Evolutionary conservation across 2,888 invertebrate species (phyloP).

Genomic region (Ochropleura plecta): DNA sequence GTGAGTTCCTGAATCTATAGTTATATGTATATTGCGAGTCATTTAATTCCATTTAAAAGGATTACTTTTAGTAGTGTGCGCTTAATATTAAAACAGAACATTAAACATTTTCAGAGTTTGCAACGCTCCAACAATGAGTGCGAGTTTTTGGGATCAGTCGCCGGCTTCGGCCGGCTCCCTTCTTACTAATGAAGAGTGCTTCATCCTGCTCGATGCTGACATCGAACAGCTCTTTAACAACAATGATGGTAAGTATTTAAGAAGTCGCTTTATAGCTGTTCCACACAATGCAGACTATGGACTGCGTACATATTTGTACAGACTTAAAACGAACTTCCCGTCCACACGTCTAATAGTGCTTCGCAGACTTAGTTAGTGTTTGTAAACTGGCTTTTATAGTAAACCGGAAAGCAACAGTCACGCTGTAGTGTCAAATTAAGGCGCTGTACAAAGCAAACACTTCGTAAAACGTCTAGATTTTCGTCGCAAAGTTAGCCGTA

Average conservation of each 20-base stretch:
- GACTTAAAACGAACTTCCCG: not conserved
- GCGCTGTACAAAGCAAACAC: no score
- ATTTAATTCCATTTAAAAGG: not conserved
- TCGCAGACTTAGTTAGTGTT: not conserved
- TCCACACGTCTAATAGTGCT: not conserved
- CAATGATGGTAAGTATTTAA: slow-evolving; percentile 79
- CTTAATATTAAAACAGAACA: slow-evolving; percentile 25
- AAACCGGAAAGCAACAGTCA: not conserved
- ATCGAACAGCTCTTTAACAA: slow-evolving; percentile 83
- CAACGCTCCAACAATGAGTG: slow-evolving; percentile 82
- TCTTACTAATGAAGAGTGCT: slow-evolving; percentile 87
- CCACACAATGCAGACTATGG: not conserved
- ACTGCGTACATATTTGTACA: not conserved
- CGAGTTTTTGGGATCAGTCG: slow-evolving; percentile 82
- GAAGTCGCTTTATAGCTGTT: not conserved
- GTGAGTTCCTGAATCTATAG: not conserved
- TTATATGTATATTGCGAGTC: not conserved
- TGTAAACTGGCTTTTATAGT: not conserved
- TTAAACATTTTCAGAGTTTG: slow-evolving; percentile 77
- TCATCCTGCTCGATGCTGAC: slow-evolving; percentile 87
- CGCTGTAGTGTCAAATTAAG: not conserved
- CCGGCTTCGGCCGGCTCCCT: slow-evolving; percentile 88
- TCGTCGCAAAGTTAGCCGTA: no score
- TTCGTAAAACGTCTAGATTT: no score
- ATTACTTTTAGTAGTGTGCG: not conserved